Evolutionary conservation across 2,113 vertebrate species (phyloP), one percentile per base, ranked within the genome.

Genomic region (Entosphenus tridentatus): DNA sequence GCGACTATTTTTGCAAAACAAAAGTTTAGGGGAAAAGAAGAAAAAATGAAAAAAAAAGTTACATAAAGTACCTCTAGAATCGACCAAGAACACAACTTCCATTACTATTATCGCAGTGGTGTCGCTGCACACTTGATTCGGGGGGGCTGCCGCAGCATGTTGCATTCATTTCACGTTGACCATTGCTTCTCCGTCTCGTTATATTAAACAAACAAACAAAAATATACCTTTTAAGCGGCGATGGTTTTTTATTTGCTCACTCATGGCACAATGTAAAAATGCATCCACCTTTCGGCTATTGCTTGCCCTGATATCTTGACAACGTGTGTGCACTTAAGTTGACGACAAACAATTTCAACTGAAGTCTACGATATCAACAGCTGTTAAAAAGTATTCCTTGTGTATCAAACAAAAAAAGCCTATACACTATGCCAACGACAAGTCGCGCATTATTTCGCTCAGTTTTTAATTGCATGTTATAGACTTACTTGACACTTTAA

Each of bases 401-500:
- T 65, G n/a, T 21, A n/a, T 65, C n/a, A 65, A 65, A 65, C 39
- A 39, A 39, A 39, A 39, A 39, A 39, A 39, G 39, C 39, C 39
- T 65, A n/a, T 65, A 16, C 62, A 65, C 62, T 65, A 65, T 65
- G 62, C 62, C 62, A 65, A 65, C n/a, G 8, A 65, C 62, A 65
- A n/a, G 62, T 21, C n/a, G n/a, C 21, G 62, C 21, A 65, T n/a
- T 39, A 39, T 39, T 39, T 39, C 39, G 39, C 39, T 39, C 39
- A 39, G 39, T 39, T 39, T 65, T 21, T n/a, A 65, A n/a, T 65
- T 65, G 62, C 62, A 65, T 65, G 62, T n/a, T 65, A n/a, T 65
- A 65, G 62, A 21, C n/a, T 65, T 65, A 65, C 62, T 65, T 65
- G 62, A 65, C n/a, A 65, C 62, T 65, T 65, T 65, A 21, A 21